Base-by-base conservation (phyloP, 2,797 vertebrate species). In the Anniella stebbinsi region DNA sequence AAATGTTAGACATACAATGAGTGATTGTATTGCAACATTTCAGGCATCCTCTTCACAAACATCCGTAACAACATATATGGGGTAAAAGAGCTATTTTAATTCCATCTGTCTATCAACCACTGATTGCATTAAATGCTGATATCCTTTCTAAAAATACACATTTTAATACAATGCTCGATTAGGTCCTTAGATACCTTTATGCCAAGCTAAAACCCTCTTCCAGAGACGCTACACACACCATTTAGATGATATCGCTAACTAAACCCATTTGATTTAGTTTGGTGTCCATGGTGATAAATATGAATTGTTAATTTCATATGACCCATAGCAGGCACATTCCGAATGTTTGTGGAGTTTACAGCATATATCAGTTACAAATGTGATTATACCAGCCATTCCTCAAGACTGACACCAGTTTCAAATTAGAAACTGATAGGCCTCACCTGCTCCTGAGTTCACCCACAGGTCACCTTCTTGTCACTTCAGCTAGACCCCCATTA, bases 371-470 rank as follows among this genome's bases (percentile, higher is more conserved):
- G 96, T 97, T 97, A 97, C 97, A 97, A 97, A 97, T 95, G 95
- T 96, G 97, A 97, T 97, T 97, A 96, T 92, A 91, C 89, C 94
- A 94, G 94, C 95, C 95, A 96, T 97, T 96, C 95, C 95, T 98
- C 97, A 97, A 94, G 91, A 92, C 95, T 97, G 97, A 97, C 97
- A 97, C 94, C 93, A 91, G 95, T 96, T 97, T 97, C 96, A 97
- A 97, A 98, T 98, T 97, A 98, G 97, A 98, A 97, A 96, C 96
- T 96, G 97, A 97, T 97, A 96, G 94, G 82, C 92, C 94, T 98
- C 98, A 98, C 98, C 97, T 97, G 95, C 94, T 96, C 96, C 96
- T 95, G 95, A 96, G 98, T 98, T 99, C 98, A 97, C 93, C 77
- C 92, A 93, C 92, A 96, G 98, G 98, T 98, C 98, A 98, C 93